Evolutionary conservation across 2,888 invertebrate species (phyloP).

Genomic region (Drosophila stalkeri): DNA sequence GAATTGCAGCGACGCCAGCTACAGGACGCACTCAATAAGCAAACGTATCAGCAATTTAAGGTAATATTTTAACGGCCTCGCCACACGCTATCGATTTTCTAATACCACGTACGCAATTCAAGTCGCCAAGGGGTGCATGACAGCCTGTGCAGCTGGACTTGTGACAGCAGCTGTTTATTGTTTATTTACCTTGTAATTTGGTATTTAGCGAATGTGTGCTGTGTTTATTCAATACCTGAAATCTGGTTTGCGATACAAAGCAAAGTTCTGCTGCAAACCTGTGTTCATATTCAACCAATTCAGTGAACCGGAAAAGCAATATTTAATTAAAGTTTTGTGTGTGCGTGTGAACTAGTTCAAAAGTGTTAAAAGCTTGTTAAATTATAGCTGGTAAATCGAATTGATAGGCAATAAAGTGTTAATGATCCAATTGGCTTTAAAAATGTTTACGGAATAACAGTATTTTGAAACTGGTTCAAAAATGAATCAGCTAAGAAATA

Average conservation of each 20-base stretch:
- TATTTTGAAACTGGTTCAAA: not conserved
- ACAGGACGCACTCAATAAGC: conserved; percentile 98
- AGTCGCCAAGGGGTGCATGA: not conserved
- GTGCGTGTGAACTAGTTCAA: not conserved
- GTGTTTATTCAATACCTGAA: too few relatives aligned
- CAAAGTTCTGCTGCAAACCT: too few relatives aligned
- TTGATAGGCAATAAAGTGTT: not conserved
- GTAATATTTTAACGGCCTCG: conserved; percentile 51
- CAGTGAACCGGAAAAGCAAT: not conserved
- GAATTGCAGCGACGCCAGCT: conserved; percentile 89
- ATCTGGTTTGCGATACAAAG: too few relatives aligned
- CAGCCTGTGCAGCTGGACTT: not conserved
- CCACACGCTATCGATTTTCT: conserved; percentile 33
- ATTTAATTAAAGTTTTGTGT: too few relatives aligned
- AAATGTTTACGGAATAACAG: too few relatives aligned
- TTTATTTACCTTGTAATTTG: not conserved
- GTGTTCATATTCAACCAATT: not conserved
- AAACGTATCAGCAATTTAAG: conserved; percentile 95
- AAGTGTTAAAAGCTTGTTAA: not conserved
- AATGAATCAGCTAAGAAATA: not conserved
- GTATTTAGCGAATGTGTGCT: not conserved
- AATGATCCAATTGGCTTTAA: too few relatives aligned
- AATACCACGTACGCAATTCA: conserved; percentile 14
- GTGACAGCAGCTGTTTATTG: not conserved
- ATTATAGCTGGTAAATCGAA: not conserved